Percentiles rank a stretch among this genome's conserved stretches.
These are phyloP conservation scores for Synergus japonicus DNA, from an alignment of 2,888 invertebrate genomes.

Conservation along the genomic window DNA sequence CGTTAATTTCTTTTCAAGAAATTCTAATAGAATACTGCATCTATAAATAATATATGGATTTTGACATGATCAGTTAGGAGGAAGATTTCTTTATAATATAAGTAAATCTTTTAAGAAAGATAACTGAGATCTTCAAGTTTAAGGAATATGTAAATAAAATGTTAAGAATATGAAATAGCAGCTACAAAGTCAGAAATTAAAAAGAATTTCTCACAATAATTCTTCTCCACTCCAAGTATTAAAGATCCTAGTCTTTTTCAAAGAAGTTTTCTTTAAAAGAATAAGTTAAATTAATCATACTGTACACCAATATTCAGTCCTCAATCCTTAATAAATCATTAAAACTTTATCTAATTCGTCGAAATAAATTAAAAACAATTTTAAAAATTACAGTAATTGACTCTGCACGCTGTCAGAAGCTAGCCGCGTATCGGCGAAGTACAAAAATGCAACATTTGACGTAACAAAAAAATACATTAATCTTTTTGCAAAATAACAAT, in stretches of 20 bases:
- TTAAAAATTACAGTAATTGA: neutral
- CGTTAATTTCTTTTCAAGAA: neutral
- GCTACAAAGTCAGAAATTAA: neutral
- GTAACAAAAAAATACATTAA: conserved; percentile 25
- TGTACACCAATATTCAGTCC: neutral
- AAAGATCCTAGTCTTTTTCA: neutral
- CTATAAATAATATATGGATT: neutral
- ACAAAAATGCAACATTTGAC: conserved; percentile 1
- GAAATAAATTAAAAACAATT: neutral
- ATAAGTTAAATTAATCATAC: neutral
- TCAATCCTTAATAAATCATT: neutral
- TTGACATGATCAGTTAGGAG: neutral
- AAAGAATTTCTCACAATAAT: neutral
- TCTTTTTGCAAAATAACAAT: neutral
- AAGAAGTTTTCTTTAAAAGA: neutral
- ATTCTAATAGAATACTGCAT: neutral
- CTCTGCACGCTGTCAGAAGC: conserved; percentile 29
- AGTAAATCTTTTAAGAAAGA: neutral
- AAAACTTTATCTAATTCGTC: neutral
- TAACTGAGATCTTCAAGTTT: neutral
- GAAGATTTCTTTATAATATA: neutral
- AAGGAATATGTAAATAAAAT: neutral
- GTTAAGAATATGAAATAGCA: neutral
- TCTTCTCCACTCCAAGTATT: neutral
- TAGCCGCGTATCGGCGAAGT: neutral